Evolutionary conservation across 2,797 vertebrate genomes (phyloP), one percentile per base, ranked within the genome.

Genomic region (Danio tinwini): DNA sequence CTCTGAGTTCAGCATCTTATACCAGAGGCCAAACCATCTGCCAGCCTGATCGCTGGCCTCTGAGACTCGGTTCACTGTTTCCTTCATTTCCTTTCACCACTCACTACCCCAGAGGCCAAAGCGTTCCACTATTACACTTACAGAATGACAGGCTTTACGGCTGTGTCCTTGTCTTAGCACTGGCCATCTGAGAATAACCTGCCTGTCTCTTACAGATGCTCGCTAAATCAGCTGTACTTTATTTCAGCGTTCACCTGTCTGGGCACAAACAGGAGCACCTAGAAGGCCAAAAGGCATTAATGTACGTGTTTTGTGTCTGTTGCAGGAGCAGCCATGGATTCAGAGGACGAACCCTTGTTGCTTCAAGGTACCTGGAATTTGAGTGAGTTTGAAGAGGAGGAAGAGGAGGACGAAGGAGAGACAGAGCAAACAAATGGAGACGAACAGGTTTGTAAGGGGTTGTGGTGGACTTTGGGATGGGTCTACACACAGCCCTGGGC

Each of bases 401-500:
- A 94, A 55, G 92, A 91, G 0, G 94, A 95, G 63, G 6, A 79
- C 76, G 86, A 7, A 90, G 86, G 0, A 84, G 85, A 4, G 88
- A 87, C 47, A 90, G 89, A 76, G 88, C 83, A 1, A 90, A 91
- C 86, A 88, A 87, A 89, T 88, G 77, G 19, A 50, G 84, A 0
- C 87, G 87, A 69, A 84, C 81, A 59, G 0, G 76, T 76, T 62
- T 91, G 85, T 50, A 93, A 91, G 53, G 86, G 96, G 9, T 89
- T 96, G 81, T 99, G 97, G 96, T 93, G 91, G 75, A 89, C 88
- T 0, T 92, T 97, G 21, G 97, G 95, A 10, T 98, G 95, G 95
- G 86, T 96, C 19, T 98, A 98, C 88, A 98, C 96, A 16, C 95
- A 94, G 53, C 95, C 96, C 0, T 97, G 92, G 88, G 95, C 94